Evolutionary conservation across 2,888 invertebrate genomes (phyloP), one percentile per base, ranked within the genome.

Genomic region (Pachliopta kotzebuea): DNA sequence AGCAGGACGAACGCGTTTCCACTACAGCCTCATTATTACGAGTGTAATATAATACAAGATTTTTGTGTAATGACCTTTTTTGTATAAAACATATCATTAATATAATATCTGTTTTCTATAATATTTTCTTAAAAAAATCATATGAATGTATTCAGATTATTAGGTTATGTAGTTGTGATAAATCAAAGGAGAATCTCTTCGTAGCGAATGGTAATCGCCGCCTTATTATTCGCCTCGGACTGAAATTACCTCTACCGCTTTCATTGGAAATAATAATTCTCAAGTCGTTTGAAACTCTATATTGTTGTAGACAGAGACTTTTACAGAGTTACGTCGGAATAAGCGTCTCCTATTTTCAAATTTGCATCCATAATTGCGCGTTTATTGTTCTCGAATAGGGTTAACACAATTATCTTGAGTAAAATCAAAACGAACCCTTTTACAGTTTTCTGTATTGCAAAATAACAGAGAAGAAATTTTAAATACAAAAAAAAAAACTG

Each of bases 301-400:
- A 65, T 61, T 65, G 65, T 65, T 62, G 65, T 65, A 62, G 61
- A 54, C 58, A 65, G 62, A 58, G 61, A 62, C 49, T 65, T 65
- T 62, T 65, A 65, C 62, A 65, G 65, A 49, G 58, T 62, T 58
- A 65, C 61, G 49, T 62, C 26, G 58, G 62, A 62, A 65, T 65
- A 62, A 62, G 65, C 65, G 62, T 58, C 65, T 62, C 55, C 65
- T 65, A 58, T 65, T 65, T 65, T 65, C 65, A 62, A 62, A 65
- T 65, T 65, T 65, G 65, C 65, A 65, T 65, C 65, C 65, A 65
- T 65, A 65, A 65, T 65, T 65, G 62, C 65, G 57, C 61, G 60
- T 65, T 65, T 65, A 65, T 65, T 65, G 62, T 65, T 65, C 53
- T 58, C 18, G 14, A 23, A 31, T 55, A 62, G 54, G 58, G 20